Evolutionary conservation across 2,797 vertebrate species (phyloP), one percentile per base, ranked within the genome.

Genomic region (Cynopterus sphinx): DNA sequence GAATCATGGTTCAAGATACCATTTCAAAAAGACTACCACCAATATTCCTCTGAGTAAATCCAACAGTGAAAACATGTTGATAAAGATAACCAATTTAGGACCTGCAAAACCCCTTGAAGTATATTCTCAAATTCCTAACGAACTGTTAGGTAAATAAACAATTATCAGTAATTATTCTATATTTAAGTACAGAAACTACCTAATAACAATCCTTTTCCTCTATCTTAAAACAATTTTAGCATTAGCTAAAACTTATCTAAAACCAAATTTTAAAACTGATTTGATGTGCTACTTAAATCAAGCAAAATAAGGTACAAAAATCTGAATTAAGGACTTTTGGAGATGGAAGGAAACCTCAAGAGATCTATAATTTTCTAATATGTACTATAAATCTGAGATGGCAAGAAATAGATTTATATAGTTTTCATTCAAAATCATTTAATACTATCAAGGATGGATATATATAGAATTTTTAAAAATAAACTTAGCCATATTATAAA

Each of bases 221-320:
- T 86, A 81, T 65, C 51, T 77, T 65, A 59, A 92, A 82, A 28
- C 8, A 93, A 61, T 55, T 49, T 87, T 33, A 87, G 19, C n/a
- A 77, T 68, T 71, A 96, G 9, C 11, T 96, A 95, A 96, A 97
- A 79, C 1, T 90, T 92, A 90, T 19, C 74, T 91, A 75, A 95
- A 92, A 88, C 0, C 11, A 49, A 63, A 79, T 43, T 91, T 85
- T 85, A 90, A 91, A 28, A 71, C 0, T 75, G 33, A 92, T 70
- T 89, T 86, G 39, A 63, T 33, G 19, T 90, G 24, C 17, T 87
- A 89, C 16, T 67, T 78, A 90, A 90, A 71, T 84, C 81, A 68
- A 61, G 4, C 41, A 89, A 78, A 89, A 43, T 74, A 91, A 90
- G 9, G 17, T 39, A 0, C 6, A 46, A 70, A 84, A 8, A 41